Percentiles rank a stretch among this genome's conserved stretches.
These are phyloP conservation scores for Mantis religiosa DNA, from an alignment of 2,888 invertebrate species.

Conservation along the genomic window DNA sequence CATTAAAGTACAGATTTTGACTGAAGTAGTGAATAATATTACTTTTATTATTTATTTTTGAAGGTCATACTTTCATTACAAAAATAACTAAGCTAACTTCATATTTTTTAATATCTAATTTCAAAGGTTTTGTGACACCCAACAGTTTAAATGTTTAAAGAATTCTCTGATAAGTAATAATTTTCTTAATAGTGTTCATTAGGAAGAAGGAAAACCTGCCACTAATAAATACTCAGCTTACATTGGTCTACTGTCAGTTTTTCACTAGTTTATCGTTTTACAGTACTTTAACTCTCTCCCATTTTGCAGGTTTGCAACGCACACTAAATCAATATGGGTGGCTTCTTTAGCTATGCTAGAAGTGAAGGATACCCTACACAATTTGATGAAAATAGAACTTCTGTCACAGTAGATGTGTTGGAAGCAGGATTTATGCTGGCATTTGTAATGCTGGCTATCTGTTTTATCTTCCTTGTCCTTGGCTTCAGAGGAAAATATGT, in stretches of 20 bases:
- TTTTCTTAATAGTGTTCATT: no score
- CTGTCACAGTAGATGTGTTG: constrained; percentile 48
- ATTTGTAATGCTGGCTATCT: constrained; percentile 43
- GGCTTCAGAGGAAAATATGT: constrained; percentile 37
- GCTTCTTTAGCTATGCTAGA: constrained; percentile 10
- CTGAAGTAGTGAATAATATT: no score
- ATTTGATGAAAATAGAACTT: constrained; percentile 41
- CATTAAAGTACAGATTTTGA: no score
- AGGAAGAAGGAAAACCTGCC: no score
- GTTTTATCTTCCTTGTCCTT: constrained; percentile 43
- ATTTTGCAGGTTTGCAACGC: neutral
- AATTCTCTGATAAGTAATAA: no score
- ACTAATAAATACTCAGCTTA: neutral
- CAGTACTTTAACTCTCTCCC: neutral
- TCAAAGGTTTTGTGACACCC: no score
- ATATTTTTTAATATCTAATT: no score
- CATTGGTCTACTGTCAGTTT: neutral
- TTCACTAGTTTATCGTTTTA: neutral
- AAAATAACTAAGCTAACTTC: no score
- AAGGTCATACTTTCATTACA: no score
- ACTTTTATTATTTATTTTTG: no score
- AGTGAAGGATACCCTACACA: constrained; percentile 45
- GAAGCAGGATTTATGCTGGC: constrained; percentile 44
- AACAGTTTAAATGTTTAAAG: no score
- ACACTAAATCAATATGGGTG: neutral